These are phyloP conservation scores for Holotrichia oblita DNA, from an alignment of 1,140 invertebrate genomes.

Conservation along the genomic window DNA sequence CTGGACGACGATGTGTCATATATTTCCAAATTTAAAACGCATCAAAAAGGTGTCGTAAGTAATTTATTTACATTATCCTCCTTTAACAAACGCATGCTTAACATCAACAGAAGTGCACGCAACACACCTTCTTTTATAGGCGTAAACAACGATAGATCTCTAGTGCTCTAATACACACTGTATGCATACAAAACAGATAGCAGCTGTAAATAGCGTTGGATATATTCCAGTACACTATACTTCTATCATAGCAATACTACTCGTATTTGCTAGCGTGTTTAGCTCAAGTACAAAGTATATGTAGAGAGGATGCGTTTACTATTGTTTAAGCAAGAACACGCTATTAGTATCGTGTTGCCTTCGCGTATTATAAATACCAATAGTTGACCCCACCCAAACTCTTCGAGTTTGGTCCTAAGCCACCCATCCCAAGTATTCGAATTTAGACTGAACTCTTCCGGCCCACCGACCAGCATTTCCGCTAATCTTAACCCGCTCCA, in stretches of 20 bases:
- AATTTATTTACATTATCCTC: not conserved
- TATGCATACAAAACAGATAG: not conserved
- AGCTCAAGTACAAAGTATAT: not conserved
- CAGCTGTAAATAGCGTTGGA: not conserved
- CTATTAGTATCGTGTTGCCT: not conserved
- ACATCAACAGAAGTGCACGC: slow-evolving; percentile 7
- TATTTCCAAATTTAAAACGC: not conserved
- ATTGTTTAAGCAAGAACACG: not conserved
- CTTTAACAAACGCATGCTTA: slow-evolving; percentile 20
- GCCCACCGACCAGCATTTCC: no score
- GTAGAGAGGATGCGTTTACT: not conserved
- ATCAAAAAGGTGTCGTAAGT: not conserved
- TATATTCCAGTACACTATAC: not conserved
- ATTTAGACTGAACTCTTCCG: no score
- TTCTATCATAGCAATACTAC: not conserved
- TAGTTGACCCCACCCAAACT: no score
- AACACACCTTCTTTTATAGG: slow-evolving; percentile 14
- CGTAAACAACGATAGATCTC: not conserved
- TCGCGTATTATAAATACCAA: not conserved
- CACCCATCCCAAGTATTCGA: no score
- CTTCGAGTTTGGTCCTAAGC: no score
- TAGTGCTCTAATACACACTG: no score
- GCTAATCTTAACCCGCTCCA: no score
- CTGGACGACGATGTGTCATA: not conserved
- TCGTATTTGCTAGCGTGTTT: not conserved